Base-by-base conservation (phyloP, 2,888 invertebrate genomes). In the Tetrapedia diversipes region DNA sequence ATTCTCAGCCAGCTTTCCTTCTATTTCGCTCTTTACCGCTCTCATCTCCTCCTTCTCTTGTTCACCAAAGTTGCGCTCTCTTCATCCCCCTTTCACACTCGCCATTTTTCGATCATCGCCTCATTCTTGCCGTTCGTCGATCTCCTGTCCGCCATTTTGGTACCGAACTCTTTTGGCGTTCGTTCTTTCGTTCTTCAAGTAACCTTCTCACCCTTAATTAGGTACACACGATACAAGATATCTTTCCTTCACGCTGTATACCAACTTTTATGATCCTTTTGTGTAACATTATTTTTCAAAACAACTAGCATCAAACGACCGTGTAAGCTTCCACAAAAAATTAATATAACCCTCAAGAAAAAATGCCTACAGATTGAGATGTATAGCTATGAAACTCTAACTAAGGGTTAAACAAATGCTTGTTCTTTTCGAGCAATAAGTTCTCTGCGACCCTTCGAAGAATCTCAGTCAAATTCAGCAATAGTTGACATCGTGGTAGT, bases 101-200 rank as follows among this genome's bases (percentile, higher is more conserved):
- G 43, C 39, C 27, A 32, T 43, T 49, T 32, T 54, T 66, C 22
- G 39, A 24, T 32, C 54, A 37, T 32, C 32, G 16, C 32, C 11
- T 51, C 24, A 24, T 49, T 27, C 51, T 27, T 74, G 34, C 37
- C 43, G 66, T 65, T 63, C 53, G 57, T 66, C 63, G 39, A 51
- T 51, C 63, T 27, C 63, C 1, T 19, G 29, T 6, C 24, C 14
- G 51, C 63, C 63, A 64, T 64, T 64, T 64, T 51, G 63, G 63
- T 53, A 51, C 45, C 60, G n/a, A 27, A 19, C 45, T 4, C 43
- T 29, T n/a, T 14, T 39, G n/a, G 4, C 27, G n/a, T 39, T 10
- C n/a, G 10, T 4, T 32, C 1, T 22, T 24, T 16, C 0, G 0
- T 10, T 10, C 27, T 27, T 27, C 16, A n/a, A n/a, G n/a, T n/a